These are phyloP conservation scores for Mustelus asterias DNA, from an alignment of 2,113 vertebrate species.

Conservation along the genomic window DNA sequence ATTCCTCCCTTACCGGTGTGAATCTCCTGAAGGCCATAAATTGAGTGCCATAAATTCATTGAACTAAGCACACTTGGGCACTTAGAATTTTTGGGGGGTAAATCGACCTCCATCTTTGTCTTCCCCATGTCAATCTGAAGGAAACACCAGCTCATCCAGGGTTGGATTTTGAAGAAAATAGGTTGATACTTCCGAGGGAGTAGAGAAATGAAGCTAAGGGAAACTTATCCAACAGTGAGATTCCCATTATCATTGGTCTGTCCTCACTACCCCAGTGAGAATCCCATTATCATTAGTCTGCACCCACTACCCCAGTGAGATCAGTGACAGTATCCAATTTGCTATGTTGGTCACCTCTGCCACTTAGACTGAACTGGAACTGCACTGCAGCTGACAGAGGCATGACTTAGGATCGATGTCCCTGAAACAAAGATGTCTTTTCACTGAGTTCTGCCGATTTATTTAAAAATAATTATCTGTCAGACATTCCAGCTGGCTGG, in stretches of 20 bases:
- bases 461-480: too few species aligned
- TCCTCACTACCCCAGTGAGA: neutral
- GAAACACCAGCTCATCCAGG: neutral
- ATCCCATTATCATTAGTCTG: neutral
- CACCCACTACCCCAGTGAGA: neutral
- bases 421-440: neutral
- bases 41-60: too few species aligned
- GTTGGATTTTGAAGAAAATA: neutral
- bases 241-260: neutral
- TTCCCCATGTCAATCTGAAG: neutral
- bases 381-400: neutral
- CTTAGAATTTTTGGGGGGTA: too few species aligned
- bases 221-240: neutral
- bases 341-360: neutral
- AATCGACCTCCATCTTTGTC: too few species aligned
- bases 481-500: too few species aligned
- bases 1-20: too few species aligned
- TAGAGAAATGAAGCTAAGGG: neutral
- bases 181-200: neutral
- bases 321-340: neutral
- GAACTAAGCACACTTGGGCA: too few species aligned
- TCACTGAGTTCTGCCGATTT: neutral
- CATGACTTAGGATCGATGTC: neutral
- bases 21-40: too few species aligned
- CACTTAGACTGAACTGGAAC: neutral